Base-by-base conservation (phyloP, 1,140 invertebrate genomes). In the Cherax destructor region DNA sequence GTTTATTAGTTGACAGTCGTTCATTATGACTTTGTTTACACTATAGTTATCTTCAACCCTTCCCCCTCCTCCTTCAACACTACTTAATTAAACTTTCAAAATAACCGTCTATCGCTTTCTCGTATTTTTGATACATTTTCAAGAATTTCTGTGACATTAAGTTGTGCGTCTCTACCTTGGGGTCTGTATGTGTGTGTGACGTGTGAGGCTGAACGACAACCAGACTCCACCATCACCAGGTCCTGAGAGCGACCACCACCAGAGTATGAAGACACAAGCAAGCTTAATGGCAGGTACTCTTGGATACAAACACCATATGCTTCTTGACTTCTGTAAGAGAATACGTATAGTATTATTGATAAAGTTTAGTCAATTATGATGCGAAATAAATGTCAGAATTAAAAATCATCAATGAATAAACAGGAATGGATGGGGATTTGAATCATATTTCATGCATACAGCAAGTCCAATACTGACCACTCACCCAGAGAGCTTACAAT, bases 171-270 rank as follows among this genome's bases (percentile, higher is more conserved):
- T 72, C 21, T 41, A 61, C n/a, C n/a, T 18, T 69, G 50, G 16
- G 52, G 30, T n/a, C 79, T 61, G 24, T 89, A n/a, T 21, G 52
- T 50, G 7, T 77, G 74, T 3, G 56, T 61, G 3, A 91, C 56
- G n/a, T 91, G 49, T 47, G 83, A 76, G 3, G 76, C 49, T 11
- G 86, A 74, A n/a, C 69, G 89, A 69, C 89, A 91, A 1, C 88
- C 89, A 50, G 89, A 91, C 61, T 91, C 89, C 30, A 91, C 89
- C 89, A 91, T 61, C 16, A 91, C 59, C 7, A 91, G 86, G 83
- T 91, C 89, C n/a, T 91, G 89, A 41, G 89, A 56, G 21, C 85
- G 41, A 24, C 79, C 74, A 9, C 59, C 83, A 18, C 76, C 81
- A 30, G 83, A 74, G 21, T 79, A 84, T 3, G 81, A 13, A 4